These are phyloP conservation scores for Tetranychus piercei DNA, from an alignment of 2,888 invertebrate genomes.

Conservation along the genomic window DNA sequence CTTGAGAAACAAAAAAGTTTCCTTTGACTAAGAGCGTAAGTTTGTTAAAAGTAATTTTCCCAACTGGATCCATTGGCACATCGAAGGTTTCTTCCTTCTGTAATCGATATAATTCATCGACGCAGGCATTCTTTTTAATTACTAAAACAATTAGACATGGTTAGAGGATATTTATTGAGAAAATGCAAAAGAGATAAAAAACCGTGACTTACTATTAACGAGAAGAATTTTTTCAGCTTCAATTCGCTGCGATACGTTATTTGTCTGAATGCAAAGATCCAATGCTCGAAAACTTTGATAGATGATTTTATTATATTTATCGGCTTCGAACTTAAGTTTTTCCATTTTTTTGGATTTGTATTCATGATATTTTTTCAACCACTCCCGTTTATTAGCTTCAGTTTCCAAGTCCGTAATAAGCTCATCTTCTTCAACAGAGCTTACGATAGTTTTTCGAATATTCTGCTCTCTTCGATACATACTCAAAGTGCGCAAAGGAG, in stretches of 20 bases:
- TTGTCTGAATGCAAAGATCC: not conserved
- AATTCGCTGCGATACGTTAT: not conserved
- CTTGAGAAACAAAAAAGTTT: conserved; percentile 1
- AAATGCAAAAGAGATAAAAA: not conserved
- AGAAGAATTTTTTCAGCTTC: conserved; percentile 9
- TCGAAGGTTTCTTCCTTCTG: not conserved
- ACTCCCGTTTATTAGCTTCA: not conserved
- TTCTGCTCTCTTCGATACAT: conserved; percentile 12
- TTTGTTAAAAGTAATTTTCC: not conserved
- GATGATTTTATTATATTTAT: not conserved
- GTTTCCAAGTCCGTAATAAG: not conserved
- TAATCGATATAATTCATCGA: not conserved
- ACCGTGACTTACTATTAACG: not conserved
- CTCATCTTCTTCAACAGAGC: not conserved
- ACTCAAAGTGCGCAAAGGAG: conserved; percentile 1
- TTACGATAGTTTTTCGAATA: not conserved
- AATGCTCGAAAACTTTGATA: conserved; percentile 2
- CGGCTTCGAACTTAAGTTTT: not conserved
- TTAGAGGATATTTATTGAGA: not conserved
- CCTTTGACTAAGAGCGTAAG: not conserved
- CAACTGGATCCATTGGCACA: not conserved
- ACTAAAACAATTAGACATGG: not conserved
- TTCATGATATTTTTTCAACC: not conserved
- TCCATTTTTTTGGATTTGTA: not conserved
- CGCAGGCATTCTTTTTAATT: not conserved